Percentiles rank a stretch among this genome's conserved stretches.
These are phyloP conservation scores for Myiagra hebetior DNA, from an alignment of 2,113 vertebrate genomes.

Conservation along the genomic window DNA sequence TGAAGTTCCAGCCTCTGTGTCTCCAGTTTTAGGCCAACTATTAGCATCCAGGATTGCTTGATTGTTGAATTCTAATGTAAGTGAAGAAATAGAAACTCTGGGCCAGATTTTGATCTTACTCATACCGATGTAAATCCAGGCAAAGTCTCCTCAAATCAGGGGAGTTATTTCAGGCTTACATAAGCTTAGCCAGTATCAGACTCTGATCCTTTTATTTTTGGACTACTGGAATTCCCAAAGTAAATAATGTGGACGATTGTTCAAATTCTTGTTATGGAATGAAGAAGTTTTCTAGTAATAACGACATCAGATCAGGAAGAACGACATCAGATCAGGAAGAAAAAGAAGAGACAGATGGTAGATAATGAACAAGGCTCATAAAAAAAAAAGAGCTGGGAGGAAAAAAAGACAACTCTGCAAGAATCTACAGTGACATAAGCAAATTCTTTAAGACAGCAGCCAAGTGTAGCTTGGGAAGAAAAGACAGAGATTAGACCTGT, in stretches of 20 bases:
- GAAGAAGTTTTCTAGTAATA: conserved; percentile 5
- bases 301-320: background rate
- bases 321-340: background rate
- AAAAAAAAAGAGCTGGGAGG: conserved; percentile 14
- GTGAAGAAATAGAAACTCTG: background rate
- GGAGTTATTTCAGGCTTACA: background rate
- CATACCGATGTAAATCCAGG: background rate
- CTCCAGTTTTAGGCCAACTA: background rate
- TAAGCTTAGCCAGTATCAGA: background rate
- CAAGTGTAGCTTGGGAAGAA: background rate
- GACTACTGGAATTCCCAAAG: conserved; percentile 16
- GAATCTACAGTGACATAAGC: background rate
- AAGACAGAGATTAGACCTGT: background rate
- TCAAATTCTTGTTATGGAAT: background rate
- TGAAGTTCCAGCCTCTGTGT: background rate
- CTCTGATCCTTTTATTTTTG: background rate
- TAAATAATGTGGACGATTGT: conserved; percentile 22
- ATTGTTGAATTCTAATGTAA: background rate
- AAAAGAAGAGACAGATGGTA: background rate
- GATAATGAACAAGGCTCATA: background rate
- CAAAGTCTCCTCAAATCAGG: background rate
- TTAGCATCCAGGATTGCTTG: background rate
- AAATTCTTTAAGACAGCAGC: background rate
- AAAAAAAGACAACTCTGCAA: background rate
- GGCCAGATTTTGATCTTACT: background rate